Base-by-base conservation (phyloP, 2,113 vertebrate genomes). In the Pogonocichla stellata region DNA sequence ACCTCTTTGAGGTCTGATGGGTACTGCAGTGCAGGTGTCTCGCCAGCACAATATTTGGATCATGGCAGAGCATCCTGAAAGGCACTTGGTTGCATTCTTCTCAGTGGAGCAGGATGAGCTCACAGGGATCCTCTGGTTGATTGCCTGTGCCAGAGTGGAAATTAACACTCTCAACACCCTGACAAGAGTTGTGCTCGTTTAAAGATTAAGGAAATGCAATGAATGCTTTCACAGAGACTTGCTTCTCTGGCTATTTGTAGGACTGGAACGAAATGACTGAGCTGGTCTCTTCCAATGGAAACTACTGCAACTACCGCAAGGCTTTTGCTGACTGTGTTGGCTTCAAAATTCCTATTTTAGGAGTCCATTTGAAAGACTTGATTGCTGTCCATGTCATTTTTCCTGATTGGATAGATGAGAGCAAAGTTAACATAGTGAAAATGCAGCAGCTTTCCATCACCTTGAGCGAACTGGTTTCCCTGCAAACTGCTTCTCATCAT, bases 361-460 rank as follows among this genome's bases (percentile, higher is more conserved):
- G 99, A 33, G 99, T 99, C 82, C 99, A 99, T 96, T 98, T 99
- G 93, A 99, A 99, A 96, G 99, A 99, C 98, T 98, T 99, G 96
- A 99, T 99, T 31, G 99, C 99, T 0, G 98, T 99, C 75, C 99
- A 99, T 62, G 99, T 99, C 64, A 98, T 99, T 88, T 99, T 99
- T 92, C 98, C 99, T 72, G 99, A 99, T 94, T 99, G 99, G 99
- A 97, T 98, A 50, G 98, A 98, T 48, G 98, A 98, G 53, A 98
- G 98, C 86, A 99, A 99, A 97, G 98, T 99, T 72, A 99, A 99
- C 94, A 98, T 99, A 77, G 99, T 98, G 95, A 99, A 99, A 98
- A 99, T 99, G 99, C 99, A 99, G 93, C 99, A 99, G 95, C 98
- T 99, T 67, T 99, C 99, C 51, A 97, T 99, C 88, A 99, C 99